Conservation (phyloP, 2,113 vertebrate species). For the Balaeniceps rex region DNA sequence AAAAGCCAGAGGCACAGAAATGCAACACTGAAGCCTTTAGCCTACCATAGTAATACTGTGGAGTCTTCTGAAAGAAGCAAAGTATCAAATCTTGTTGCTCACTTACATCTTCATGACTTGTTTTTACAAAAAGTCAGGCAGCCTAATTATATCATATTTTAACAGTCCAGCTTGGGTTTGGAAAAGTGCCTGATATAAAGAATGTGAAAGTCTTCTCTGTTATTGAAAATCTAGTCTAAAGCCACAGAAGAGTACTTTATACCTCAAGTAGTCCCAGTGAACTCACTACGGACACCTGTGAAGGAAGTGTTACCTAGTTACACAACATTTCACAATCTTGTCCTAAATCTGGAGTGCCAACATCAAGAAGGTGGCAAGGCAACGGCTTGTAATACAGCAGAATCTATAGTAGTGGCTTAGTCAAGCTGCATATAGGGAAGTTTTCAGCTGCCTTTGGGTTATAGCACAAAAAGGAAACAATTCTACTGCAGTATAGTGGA, state of each 20-base stretch:
- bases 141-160: not conserved
- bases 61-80: not conserved
- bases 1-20: not conserved
- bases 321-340: not conserved
- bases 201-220: not conserved
- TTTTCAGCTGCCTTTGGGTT: not conserved
- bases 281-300: not conserved
- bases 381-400: not conserved
- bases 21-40: not conserved
- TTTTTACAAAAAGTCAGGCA: not conserved
- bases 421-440: not conserved
- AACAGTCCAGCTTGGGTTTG: not conserved
- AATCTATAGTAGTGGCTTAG: not conserved
- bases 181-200: not conserved
- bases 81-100: not conserved
- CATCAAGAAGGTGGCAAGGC: not conserved
- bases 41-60: not conserved
- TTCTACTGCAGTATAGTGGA: not conserved
- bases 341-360: not conserved
- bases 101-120: not conserved
- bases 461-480: not conserved
- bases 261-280: not conserved
- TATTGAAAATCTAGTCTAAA: not conserved
- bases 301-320: not conserved
- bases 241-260: not conserved